phyloP scores from a whole-genome alignment of 2,888 invertebrate species.

The Helobdella robusta region DNA sequence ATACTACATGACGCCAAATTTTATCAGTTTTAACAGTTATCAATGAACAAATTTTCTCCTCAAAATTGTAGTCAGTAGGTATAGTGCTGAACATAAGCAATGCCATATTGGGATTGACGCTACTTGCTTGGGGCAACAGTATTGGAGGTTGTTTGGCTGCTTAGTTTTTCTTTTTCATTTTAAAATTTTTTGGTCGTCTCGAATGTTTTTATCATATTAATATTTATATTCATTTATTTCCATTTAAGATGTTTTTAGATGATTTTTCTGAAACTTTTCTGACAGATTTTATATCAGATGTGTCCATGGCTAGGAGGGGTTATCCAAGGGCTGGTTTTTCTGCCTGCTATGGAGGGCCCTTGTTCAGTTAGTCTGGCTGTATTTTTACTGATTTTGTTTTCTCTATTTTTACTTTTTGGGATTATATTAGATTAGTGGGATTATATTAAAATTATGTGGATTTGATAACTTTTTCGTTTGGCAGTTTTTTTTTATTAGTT shows the following conservation, averaged over 20 bases:
- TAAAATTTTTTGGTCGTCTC: neutral
- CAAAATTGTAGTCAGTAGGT: conserved; percentile 55
- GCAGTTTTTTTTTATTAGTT: conserved; percentile 28
- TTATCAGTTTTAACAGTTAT: too few species aligned
- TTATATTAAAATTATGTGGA: neutral
- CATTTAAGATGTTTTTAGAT: neutral
- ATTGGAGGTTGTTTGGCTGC: conserved; percentile 50
- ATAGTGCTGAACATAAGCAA: conserved; percentile 56
- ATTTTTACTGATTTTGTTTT: too few species aligned
- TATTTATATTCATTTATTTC: neutral
- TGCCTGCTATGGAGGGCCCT: conserved; percentile 62
- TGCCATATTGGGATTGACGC: conserved; percentile 58
- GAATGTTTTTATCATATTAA: neutral
- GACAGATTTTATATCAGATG: conserved; percentile 57
- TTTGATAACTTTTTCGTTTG: neutral
- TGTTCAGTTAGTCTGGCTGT: conserved; percentile 54
- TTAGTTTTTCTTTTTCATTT: neutral
- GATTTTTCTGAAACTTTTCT: conserved; percentile 19
- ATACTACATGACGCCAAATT: too few species aligned
- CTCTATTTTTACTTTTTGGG: conserved; percentile 26
- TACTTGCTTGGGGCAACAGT: conserved; percentile 61
- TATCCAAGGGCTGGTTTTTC: conserved; percentile 61
- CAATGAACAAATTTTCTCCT: neutral
- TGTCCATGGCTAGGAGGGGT: conserved; percentile 57
- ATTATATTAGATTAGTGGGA: neutral